Conservation (phyloP, 2,888 invertebrate species). For the Horisme vitalbata region DNA sequence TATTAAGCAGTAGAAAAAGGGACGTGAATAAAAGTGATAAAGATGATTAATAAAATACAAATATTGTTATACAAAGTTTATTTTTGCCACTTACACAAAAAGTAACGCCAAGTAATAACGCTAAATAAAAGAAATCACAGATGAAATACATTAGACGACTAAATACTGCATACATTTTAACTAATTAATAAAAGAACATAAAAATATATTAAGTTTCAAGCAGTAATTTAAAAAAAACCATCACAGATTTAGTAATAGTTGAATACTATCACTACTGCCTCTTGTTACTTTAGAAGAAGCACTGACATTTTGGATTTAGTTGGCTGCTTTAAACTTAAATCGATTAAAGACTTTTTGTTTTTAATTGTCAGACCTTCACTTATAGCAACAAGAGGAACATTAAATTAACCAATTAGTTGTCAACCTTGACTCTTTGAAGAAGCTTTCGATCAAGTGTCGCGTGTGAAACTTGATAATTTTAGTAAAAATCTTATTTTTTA, state of each 20-base stretch:
- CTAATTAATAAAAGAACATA: constrained; percentile 27
- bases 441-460: constrained; percentile 55
- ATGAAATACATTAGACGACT: constrained; percentile 64
- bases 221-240: constrained; percentile 53
- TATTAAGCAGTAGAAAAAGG: too few species aligned
- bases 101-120: constrained; percentile 62
- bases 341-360: too few species aligned
- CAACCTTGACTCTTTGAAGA: constrained; percentile 48
- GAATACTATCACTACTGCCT: constrained; percentile 61
- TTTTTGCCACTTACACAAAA: constrained; percentile 70
- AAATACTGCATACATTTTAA: constrained; percentile 37
- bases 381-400: constrained; percentile 2
- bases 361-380: neutral
- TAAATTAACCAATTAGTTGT: constrained; percentile 34
- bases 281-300: neutral
- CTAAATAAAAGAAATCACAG: constrained; percentile 76
- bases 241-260: constrained; percentile 70
- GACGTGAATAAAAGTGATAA: too few species aligned
- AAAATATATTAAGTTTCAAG: constrained; percentile 44
- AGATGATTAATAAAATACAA: constrained; percentile 20
- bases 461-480: constrained; percentile 38
- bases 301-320: neutral
- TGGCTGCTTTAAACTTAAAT: too few species aligned
- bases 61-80: constrained; percentile 71
- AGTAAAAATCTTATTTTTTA: constrained; percentile 41